phyloP scores from a whole-genome alignment of 2,797 vertebrate genomes.

The Enteromius radiatus region DNA sequence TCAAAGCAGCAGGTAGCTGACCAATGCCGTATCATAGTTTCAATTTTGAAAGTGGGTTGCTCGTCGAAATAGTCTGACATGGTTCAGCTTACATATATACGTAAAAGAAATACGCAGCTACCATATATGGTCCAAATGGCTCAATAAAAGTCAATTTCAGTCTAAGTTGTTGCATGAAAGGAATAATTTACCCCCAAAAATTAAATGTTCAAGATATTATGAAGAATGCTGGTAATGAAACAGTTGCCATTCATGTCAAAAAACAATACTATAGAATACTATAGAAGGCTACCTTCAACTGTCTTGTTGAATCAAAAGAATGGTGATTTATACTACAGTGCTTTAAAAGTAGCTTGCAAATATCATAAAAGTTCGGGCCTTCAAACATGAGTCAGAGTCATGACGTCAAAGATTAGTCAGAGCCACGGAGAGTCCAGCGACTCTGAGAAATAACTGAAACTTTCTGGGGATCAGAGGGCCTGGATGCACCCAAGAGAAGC shows the following conservation, averaged over 20 bases:
- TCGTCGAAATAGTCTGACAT: background rate
- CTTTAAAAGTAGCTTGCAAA: too few relatives aligned
- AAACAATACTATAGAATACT: too few relatives aligned
- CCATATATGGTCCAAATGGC: background rate
- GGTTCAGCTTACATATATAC: constrained; percentile 4
- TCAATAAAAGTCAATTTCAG: background rate
- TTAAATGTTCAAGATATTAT: too few relatives aligned
- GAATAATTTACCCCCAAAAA: background rate
- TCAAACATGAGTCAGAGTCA: constrained; percentile 19
- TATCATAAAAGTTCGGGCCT: too few relatives aligned
- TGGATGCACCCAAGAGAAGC: constrained; percentile 39
- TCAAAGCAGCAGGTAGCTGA: constrained; percentile 38
- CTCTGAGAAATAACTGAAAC: constrained; percentile 34
- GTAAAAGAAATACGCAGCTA: background rate
- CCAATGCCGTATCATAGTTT: constrained; percentile 29
- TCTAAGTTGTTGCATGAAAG: background rate
- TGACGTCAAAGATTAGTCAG: constrained; percentile 22
- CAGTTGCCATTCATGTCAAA: too few relatives aligned
- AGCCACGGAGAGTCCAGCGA: constrained; percentile 4
- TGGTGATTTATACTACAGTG: too few relatives aligned
- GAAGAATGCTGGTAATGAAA: too few relatives aligned
- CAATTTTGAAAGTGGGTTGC: constrained; percentile 34
- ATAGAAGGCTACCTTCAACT: too few relatives aligned
- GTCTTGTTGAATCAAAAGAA: too few relatives aligned
- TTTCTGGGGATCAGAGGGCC: constrained; percentile 40